These are phyloP conservation scores for Protosalanx chinensis DNA, from an alignment of 2,797 vertebrate species.

Conservation along the genomic window DNA sequence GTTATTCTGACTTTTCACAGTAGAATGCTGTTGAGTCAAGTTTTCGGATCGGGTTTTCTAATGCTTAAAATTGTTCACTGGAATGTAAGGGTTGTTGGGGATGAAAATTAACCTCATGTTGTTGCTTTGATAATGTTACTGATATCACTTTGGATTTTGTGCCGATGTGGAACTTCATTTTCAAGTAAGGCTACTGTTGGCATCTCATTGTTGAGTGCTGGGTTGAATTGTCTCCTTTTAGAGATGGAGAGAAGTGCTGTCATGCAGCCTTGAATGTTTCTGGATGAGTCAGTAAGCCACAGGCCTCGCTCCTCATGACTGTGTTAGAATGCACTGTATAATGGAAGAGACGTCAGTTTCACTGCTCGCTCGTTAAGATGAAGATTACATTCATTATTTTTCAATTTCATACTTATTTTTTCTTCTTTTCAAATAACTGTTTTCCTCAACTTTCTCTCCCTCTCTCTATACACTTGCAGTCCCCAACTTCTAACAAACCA, in stretches of 20 bases:
- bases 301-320: not conserved
- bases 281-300: not conserved
- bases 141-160: not conserved
- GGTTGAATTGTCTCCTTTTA: not conserved
- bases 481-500: not conserved
- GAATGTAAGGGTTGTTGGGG: not conserved
- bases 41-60: too few species aligned
- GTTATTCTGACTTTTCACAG: too few species aligned
- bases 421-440: too few species aligned
- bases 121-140: too few species aligned
- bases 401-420: too few species aligned
- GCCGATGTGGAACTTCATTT: not conserved
- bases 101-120: too few species aligned
- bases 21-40: too few species aligned
- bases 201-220: not conserved
- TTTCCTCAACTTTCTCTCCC: too few species aligned
- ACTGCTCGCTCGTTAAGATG: not conserved
- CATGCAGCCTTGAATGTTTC: not conserved
- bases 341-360: not conserved
- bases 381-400: not conserved
- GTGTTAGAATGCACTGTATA: conserved; percentile 9
- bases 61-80: not conserved
- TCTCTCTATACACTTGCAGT: not conserved
- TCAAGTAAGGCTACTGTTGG: not conserved
- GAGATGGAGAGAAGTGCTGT: not conserved